phyloP scores from a whole-genome alignment of 2,113 vertebrate species.

The Phocoena phocoena region DNA sequence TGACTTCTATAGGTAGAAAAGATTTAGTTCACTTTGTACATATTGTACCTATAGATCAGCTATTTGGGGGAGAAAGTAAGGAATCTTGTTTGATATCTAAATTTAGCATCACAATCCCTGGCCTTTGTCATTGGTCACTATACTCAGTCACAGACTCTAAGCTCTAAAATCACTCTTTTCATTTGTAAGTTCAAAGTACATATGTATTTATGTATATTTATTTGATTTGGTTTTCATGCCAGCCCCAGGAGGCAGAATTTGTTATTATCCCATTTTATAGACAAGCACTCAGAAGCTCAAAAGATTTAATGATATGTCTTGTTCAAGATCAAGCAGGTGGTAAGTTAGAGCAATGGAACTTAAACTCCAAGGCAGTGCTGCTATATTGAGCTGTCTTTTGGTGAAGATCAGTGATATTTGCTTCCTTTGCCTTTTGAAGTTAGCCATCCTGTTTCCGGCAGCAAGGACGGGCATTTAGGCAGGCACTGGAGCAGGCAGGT shows the following conservation, averaged over 20 bases:
- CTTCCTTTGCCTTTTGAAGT: constrained; percentile 38
- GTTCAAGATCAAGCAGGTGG: background rate
- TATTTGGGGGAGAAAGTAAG: constrained; percentile 18
- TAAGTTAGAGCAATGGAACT: background rate
- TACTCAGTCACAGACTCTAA: background rate
- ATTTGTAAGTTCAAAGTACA: background rate
- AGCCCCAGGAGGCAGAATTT: background rate
- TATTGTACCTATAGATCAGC: background rate
- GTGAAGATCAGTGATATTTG: background rate
- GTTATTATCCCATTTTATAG: constrained; percentile 21
- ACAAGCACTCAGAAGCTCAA: constrained; percentile 1
- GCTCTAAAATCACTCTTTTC: constrained; percentile 15
- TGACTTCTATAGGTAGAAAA: background rate
- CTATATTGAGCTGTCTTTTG: background rate
- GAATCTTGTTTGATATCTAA: background rate
- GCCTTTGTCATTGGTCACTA: background rate
- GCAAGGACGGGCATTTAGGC: background rate
- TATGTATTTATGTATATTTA: background rate
- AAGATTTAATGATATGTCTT: background rate
- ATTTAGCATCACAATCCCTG: background rate
- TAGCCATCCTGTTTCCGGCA: background rate
- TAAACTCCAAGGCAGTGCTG: background rate
- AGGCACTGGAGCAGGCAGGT: background rate
- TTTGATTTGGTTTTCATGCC: constrained; percentile 31
- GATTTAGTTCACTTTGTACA: background rate